These are phyloP conservation scores for Onychomys arenicola DNA, from an alignment of 2,797 vertebrate genomes.

Conservation along the genomic window DNA sequence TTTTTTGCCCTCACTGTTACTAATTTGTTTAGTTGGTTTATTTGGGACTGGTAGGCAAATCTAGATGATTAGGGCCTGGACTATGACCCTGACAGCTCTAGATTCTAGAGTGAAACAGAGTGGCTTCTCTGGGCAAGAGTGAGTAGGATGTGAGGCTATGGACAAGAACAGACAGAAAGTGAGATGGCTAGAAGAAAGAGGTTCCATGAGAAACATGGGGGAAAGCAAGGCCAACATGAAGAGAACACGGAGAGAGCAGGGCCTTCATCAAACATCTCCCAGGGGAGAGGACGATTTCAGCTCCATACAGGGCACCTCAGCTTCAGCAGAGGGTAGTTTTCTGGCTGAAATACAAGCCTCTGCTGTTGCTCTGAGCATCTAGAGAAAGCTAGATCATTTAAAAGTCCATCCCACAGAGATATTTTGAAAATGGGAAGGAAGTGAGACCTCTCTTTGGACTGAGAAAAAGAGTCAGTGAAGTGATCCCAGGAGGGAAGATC, in stretches of 20 bases:
- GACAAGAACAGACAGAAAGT: not conserved
- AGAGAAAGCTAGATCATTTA: not conserved
- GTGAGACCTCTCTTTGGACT: not conserved
- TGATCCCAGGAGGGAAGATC: too few relatives aligned
- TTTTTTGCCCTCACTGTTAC: too few relatives aligned
- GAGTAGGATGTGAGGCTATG: not conserved
- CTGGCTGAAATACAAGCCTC: not conserved
- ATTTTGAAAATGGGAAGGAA: not conserved
- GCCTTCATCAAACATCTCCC: not conserved
- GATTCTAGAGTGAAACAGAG: not conserved
- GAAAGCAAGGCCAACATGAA: not conserved
- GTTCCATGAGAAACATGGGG: not conserved
- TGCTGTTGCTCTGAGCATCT: not conserved
- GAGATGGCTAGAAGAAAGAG: not conserved
- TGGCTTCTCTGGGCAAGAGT: not conserved
- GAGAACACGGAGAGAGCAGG: not conserved
- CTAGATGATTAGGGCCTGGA: not conserved
- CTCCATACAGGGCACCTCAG: not conserved
- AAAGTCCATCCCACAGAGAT: not conserved
- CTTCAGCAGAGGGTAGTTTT: not conserved
- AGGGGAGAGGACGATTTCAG: not conserved
- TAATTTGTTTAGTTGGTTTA: not conserved
- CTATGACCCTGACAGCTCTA: too few relatives aligned
- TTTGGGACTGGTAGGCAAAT: not conserved
- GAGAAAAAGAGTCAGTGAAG: not conserved